phyloP scores from a whole-genome alignment of 2,113 vertebrate genomes.

The Callorhinus ursinus region DNA sequence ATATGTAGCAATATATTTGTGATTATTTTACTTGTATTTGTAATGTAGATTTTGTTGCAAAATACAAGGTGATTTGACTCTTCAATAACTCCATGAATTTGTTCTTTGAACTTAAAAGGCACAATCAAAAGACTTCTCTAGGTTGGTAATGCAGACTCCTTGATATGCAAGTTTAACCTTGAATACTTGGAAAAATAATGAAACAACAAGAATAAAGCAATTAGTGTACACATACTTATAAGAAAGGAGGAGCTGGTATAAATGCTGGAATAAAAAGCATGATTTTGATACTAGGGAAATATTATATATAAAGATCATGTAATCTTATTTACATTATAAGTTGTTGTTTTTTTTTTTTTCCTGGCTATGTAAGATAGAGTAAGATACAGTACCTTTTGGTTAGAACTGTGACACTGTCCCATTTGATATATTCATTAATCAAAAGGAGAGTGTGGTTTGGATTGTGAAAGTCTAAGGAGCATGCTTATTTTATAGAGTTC shows the following conservation, averaged over 20 bases:
- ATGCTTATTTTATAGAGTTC: background rate
- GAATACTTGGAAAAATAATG: conserved; percentile 6
- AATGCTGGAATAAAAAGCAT: background rate
- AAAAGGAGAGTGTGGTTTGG: background rate
- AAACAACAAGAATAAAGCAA: background rate
- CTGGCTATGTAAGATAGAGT: background rate
- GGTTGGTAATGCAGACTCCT: conserved; percentile 49
- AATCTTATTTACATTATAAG: background rate
- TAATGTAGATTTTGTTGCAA: conserved; percentile 72
- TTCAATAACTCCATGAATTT: conserved; percentile 59
- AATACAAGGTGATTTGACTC: conserved; percentile 59
- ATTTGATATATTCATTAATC: background rate
- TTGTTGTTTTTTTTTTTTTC: background rate
- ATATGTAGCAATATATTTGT: conserved; percentile 26
- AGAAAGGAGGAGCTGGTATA: background rate
- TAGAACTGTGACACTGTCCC: background rate
- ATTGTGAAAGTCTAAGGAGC: background rate
- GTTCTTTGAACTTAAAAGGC: conserved; percentile 58
- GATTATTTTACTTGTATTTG: conserved; percentile 68
- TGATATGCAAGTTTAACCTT: conserved; percentile 62
- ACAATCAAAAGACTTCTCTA: conserved; percentile 64
- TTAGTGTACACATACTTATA: background rate
- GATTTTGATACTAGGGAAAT: background rate
- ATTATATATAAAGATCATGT: background rate
- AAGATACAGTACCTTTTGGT: background rate